phyloP scores from a whole-genome alignment of 2,888 invertebrate species.

The Drosophila koepferae region DNA sequence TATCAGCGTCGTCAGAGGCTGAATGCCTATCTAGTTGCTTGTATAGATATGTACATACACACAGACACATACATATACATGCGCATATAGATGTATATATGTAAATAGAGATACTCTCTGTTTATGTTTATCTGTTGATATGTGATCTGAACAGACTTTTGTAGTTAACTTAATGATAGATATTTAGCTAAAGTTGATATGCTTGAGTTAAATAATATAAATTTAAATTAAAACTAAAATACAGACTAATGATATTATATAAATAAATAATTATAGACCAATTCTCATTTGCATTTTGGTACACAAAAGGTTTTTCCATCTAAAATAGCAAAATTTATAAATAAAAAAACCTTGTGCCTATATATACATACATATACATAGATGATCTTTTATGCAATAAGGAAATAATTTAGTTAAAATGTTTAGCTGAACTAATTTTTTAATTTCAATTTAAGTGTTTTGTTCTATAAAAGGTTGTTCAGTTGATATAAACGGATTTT shows the following conservation, averaged over 20 bases:
- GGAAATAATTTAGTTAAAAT: slow-evolving; percentile 12
- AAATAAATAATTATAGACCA: slow-evolving; percentile 14
- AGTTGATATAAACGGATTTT: slow-evolving; percentile 3
- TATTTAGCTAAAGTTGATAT: not conserved
- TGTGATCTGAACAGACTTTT: not conserved
- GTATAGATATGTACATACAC: not conserved
- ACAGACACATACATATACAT: not conserved
- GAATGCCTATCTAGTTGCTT: slow-evolving; percentile 15
- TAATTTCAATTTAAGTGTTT: not conserved
- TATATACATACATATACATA: not conserved
- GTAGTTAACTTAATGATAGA: not conserved
- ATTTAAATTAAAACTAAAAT: not conserved
- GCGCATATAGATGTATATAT: slow-evolving; percentile 11
- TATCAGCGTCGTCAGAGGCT: slow-evolving; percentile 19
- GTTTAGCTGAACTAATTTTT: not conserved
- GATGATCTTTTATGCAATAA: not conserved
- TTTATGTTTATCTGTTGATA: slow-evolving; percentile 38
- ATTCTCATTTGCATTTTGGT: not conserved
- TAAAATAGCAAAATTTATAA: not conserved
- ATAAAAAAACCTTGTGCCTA: not conserved
- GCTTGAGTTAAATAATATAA: not conserved
- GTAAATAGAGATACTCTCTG: slow-evolving; percentile 21
- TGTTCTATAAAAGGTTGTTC: slow-evolving; percentile 13
- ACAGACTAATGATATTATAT: slow-evolving; percentile 5
- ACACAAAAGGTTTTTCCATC: not conserved